phyloP scores from a whole-genome alignment of 2,113 vertebrate genomes.

The Hiodon tergisus region DNA sequence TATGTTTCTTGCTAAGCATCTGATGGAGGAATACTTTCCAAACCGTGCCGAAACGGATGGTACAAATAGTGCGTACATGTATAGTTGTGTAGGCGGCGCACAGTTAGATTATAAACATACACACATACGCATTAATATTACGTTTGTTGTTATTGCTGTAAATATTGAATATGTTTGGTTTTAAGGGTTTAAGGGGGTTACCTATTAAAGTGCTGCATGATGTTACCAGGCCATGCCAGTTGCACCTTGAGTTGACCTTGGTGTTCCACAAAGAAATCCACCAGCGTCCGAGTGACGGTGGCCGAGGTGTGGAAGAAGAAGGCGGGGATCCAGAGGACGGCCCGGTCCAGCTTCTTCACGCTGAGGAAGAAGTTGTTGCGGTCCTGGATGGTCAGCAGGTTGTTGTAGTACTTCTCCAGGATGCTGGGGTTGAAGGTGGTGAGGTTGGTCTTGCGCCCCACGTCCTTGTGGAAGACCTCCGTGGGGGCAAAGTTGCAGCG shows the following conservation, averaged over 20 bases:
- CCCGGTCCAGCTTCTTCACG: slow-evolving; percentile 87
- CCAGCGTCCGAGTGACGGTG: slow-evolving; percentile 88
- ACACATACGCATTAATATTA: too few species aligned
- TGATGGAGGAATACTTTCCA: too few species aligned
- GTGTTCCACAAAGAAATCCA: slow-evolving; percentile 96
- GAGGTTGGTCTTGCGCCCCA: slow-evolving; percentile 90
- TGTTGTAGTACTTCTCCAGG: slow-evolving; percentile 97
- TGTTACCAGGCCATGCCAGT: slow-evolving; percentile 94
- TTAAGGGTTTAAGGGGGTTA: slow-evolving; percentile 37
- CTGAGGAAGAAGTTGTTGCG: slow-evolving; percentile 97
- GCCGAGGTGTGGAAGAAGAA: slow-evolving; percentile 98
- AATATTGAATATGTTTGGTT: too few species aligned
- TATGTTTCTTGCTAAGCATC: too few species aligned
- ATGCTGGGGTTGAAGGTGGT: slow-evolving; percentile 98
- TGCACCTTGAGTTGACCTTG: slow-evolving; percentile 84
- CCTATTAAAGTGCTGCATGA: slow-evolving; percentile 97
- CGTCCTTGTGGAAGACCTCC: slow-evolving; percentile 85
- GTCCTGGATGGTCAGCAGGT: slow-evolving; percentile 92
- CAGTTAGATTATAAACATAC: too few species aligned
- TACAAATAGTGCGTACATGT: too few species aligned
- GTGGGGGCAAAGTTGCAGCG: slow-evolving; percentile 97
- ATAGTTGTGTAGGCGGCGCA: too few species aligned
- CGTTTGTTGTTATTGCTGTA: too few species aligned
- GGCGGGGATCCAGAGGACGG: slow-evolving; percentile 93
- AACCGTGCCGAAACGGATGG: too few species aligned